Percentiles rank a stretch among this genome's conserved stretches.
Evolutionary conservation across 2,797 vertebrate species (phyloP).

Genomic region (Furcifer pardalis): DNA sequence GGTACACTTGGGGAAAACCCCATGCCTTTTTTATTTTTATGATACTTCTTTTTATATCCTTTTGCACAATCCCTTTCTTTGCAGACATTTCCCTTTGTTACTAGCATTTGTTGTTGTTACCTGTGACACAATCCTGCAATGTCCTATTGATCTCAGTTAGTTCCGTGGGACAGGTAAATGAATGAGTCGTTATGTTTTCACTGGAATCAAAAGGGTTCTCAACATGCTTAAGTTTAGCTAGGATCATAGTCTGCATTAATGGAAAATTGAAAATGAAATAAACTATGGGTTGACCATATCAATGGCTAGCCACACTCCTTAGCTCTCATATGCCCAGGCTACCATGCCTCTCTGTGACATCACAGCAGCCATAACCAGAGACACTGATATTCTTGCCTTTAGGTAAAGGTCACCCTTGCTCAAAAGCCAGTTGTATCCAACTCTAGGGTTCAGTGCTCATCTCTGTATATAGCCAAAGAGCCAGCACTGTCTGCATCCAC

Average conservation of each 20-base stretch:
- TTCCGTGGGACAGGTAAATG: neutral
- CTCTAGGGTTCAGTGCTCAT: too few relatives aligned
- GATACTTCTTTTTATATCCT: neutral
- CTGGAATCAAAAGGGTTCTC: neutral
- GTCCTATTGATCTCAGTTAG: neutral
- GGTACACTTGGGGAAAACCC: neutral
- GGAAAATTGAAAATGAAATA: neutral
- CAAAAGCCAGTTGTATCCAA: too few relatives aligned
- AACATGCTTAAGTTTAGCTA: neutral
- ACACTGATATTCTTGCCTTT: neutral
- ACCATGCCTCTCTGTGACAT: neutral
- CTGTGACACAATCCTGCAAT: too few relatives aligned
- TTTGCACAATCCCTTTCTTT: neutral
- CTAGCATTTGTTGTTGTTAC: neutral
- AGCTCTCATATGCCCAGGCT: neutral
- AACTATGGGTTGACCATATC: neutral
- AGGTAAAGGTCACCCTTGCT: too few relatives aligned
- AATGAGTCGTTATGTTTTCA: neutral
- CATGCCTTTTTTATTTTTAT: neutral
- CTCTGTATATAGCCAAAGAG: too few relatives aligned
- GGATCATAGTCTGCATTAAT: neutral
- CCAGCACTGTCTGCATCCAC: too few relatives aligned
- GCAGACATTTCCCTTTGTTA: neutral
- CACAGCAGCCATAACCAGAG: neutral
- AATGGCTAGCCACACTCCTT: neutral